Percentiles rank a stretch among this genome's conserved stretches.
Evolutionary conservation across 2,797 vertebrate genomes (phyloP).

Genomic region (Hemibagrus guttatus): DNA sequence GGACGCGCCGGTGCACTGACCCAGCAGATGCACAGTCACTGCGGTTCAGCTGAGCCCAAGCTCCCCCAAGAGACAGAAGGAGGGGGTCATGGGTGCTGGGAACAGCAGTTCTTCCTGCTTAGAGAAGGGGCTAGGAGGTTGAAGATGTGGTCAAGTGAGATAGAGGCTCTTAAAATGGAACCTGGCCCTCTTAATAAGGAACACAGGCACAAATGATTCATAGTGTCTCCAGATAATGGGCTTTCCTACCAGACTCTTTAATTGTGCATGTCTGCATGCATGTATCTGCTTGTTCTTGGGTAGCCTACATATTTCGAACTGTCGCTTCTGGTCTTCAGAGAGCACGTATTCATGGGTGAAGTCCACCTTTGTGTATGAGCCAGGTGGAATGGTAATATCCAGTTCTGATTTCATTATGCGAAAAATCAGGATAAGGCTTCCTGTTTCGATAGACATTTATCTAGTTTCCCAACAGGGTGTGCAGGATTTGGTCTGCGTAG

Average conservation of each 20-base stretch:
- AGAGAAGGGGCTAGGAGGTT: slow-evolving; percentile 14
- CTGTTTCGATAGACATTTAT: slow-evolving; percentile 72
- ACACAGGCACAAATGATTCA: slow-evolving; percentile 37
- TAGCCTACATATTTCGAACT: background rate
- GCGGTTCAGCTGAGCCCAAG: slow-evolving; percentile 30
- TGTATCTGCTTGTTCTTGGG: slow-evolving; percentile 22
- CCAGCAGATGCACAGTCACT: slow-evolving; percentile 32
- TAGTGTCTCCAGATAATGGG: slow-evolving; percentile 46
- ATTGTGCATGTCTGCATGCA: slow-evolving; percentile 22
- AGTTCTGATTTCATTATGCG: slow-evolving; percentile 65
- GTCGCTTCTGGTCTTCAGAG: slow-evolving; percentile 15
- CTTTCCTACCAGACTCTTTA: slow-evolving; percentile 38
- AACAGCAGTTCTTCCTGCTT: slow-evolving; percentile 38
- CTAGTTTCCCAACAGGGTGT: slow-evolving; percentile 73
- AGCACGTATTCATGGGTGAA: slow-evolving; percentile 17
- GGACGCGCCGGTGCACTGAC: slow-evolving; percentile 46
- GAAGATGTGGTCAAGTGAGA: slow-evolving; percentile 37
- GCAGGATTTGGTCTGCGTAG: slow-evolving; percentile 62
- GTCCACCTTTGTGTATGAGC: slow-evolving; percentile 20
- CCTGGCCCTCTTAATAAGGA: slow-evolving; percentile 46
- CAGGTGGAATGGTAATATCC: slow-evolving; percentile 55
- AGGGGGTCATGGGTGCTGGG: slow-evolving; percentile 1
- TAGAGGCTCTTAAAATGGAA: slow-evolving; percentile 50
- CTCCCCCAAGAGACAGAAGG: slow-evolving; percentile 20
- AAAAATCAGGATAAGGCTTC: slow-evolving; percentile 78